Conservation (phyloP, 2,797 vertebrate genomes). For the Syngnathus rostellatus region DNA sequence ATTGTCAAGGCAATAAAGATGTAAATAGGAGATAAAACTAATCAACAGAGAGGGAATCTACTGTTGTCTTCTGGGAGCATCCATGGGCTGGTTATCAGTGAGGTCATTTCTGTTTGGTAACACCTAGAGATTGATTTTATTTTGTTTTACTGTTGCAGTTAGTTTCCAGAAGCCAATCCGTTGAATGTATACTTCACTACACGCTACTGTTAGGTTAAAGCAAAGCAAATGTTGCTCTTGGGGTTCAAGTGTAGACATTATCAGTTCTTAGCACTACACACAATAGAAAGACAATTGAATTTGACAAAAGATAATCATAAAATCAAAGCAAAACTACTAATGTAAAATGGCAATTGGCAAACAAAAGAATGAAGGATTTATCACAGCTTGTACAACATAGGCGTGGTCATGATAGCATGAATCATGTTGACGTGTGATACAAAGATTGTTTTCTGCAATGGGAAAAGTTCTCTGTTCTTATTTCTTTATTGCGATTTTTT, state of each 20-base stretch:
- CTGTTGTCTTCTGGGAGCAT: not conserved
- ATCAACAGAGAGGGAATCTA: not conserved
- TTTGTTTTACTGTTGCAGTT: not conserved
- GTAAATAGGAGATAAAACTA: slow-evolving; percentile 13
- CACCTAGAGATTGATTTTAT: not conserved
- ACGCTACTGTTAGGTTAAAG: too few species aligned
- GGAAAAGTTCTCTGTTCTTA: not conserved
- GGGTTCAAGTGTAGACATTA: not conserved
- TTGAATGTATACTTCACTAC: not conserved
- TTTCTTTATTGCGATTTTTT: not conserved
- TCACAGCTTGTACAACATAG: too few species aligned
- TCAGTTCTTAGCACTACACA: not conserved
- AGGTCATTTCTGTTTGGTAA: not conserved
- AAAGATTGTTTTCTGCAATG: too few species aligned
- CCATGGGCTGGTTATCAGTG: not conserved
- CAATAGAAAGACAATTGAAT: not conserved
- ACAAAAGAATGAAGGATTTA: not conserved
- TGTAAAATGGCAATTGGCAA: not conserved
- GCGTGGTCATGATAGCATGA: not conserved
- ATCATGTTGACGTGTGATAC: not conserved
- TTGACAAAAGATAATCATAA: not conserved
- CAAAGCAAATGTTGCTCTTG: not conserved
- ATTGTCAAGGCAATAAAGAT: slow-evolving; percentile 36
- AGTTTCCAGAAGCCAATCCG: not conserved
- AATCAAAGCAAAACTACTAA: not conserved